A percentile compares a stretch with the other conserved stretches of the same genome.
These are phyloP conservation scores for Tricholauxania praeusta DNA, from an alignment of 2,888 invertebrate genomes.

Conservation along the genomic window DNA sequence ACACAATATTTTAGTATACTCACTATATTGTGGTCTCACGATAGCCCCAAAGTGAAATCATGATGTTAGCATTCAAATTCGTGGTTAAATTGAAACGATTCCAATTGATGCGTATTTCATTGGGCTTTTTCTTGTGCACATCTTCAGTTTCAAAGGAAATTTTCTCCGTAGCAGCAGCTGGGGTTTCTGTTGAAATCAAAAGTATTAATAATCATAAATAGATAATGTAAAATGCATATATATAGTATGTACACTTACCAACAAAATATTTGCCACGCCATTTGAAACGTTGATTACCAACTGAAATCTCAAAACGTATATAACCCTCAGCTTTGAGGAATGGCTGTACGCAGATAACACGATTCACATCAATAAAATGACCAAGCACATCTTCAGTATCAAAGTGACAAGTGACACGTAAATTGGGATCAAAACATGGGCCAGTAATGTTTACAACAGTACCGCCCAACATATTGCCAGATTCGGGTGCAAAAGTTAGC, in stretches of 20 bases:
- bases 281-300: constrained; percentile 84
- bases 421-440: constrained; percentile 85
- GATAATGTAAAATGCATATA: neutral
- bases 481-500: constrained; percentile 91
- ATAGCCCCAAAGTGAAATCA: constrained; percentile 91
- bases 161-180: constrained; percentile 86
- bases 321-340: constrained; percentile 89
- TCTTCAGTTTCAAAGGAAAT: constrained; percentile 83
- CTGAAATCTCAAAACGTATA: constrained; percentile 86
- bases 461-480: constrained; percentile 97
- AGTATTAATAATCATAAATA: too few species aligned
- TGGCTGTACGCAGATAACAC: constrained; percentile 92
- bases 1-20: constrained; percentile 48
- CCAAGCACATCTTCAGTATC: constrained; percentile 85
- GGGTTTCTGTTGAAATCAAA: constrained; percentile 76
- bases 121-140: constrained; percentile 79
- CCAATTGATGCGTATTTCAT: constrained; percentile 85
- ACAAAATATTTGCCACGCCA: constrained; percentile 94
- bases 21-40: constrained; percentile 80
- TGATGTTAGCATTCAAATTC: constrained; percentile 80
- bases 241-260: constrained; percentile 72
- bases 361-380: constrained; percentile 81
- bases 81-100: constrained; percentile 86
- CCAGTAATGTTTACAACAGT: constrained; percentile 97
- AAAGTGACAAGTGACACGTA: constrained; percentile 86